Conservation (phyloP, 2,113 vertebrate species). For the Ceyx cyanopectus region DNA sequence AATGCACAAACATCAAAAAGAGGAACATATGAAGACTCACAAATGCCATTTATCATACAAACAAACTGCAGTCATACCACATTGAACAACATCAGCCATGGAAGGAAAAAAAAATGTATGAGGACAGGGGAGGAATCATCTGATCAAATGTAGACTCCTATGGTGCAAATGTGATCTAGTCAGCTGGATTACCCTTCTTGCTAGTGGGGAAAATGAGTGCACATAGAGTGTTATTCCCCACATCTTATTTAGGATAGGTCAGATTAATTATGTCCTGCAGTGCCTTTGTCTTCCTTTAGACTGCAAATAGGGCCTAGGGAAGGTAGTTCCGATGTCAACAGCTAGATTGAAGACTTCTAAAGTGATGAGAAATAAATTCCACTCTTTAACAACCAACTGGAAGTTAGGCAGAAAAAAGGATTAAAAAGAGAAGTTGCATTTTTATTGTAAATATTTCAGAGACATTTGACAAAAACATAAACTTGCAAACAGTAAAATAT, state of each 20-base stretch:
- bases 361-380: neutral
- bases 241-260: slow-evolving; percentile 49
- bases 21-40: neutral
- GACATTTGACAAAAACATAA: neutral
- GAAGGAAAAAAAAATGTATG: slow-evolving; percentile 40
- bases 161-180: slow-evolving; percentile 46
- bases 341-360: neutral
- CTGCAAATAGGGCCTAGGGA: neutral
- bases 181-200: slow-evolving; percentile 52
- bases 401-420: neutral
- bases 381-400: neutral
- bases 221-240: slow-evolving; percentile 34
- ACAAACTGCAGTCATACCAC: neutral
- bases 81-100: neutral
- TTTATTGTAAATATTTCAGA: neutral
- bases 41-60: slow-evolving; percentile 20
- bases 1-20: slow-evolving; percentile 8
- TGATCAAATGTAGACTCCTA: slow-evolving; percentile 59
- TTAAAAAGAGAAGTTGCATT: neutral
- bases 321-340: slow-evolving; percentile 8
- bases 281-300: slow-evolving; percentile 34
- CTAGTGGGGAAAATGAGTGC: slow-evolving; percentile 41
- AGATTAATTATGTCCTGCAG: slow-evolving; percentile 53
- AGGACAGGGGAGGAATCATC: slow-evolving; percentile 34
- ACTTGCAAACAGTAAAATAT: neutral